phyloP scores from a whole-genome alignment of 1,140 invertebrate species.

The Drosophila lacertosa region DNA sequence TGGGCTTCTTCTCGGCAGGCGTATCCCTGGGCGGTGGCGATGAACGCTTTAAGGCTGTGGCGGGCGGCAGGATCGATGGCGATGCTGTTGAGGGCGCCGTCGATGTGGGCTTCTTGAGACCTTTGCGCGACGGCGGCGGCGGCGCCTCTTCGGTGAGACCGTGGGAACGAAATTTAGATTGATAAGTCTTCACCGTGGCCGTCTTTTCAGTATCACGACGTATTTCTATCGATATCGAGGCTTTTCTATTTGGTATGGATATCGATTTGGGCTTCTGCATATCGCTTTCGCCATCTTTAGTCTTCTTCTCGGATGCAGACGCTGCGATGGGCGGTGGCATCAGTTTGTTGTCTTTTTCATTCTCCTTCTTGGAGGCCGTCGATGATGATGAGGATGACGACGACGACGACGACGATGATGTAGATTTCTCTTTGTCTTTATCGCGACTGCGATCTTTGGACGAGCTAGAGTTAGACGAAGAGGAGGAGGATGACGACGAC shows the following conservation, averaged over 20 bases:
- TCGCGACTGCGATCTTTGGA: constrained; percentile 78
- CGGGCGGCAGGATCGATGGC: constrained; percentile 11
- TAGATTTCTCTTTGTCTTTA: constrained; percentile 84
- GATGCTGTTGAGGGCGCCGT: constrained; percentile 73
- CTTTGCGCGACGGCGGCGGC: constrained; percentile 89
- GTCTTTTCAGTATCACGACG: constrained; percentile 89
- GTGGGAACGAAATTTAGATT: constrained; percentile 94
- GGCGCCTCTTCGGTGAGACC: constrained; percentile 93
- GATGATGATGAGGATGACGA: constrained; percentile 16
- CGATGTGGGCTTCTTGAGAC: constrained; percentile 86
- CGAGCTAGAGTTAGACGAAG: constrained; percentile 55
- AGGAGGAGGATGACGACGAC: constrained; percentile 64
- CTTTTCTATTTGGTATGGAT: constrained; percentile 86
- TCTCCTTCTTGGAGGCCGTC: constrained; percentile 71
- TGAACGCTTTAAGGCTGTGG: constrained; percentile 85
- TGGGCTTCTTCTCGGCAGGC: constrained; percentile 91
- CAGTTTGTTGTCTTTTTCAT: constrained; percentile 88
- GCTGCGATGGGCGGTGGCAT: constrained; percentile 85
- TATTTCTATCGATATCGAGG: constrained; percentile 92
- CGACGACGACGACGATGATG: constrained; percentile 13
- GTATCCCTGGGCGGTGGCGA: constrained; percentile 88
- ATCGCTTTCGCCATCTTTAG: constrained; percentile 66
- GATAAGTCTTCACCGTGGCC: constrained; percentile 94
- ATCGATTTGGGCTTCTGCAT: constrained; percentile 62
- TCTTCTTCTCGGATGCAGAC: constrained; percentile 85